Percentiles rank a stretch among this genome's conserved stretches.
Conservation (phyloP, 2,888 invertebrate genomes). For the Mayetiola destructor region DNA sequence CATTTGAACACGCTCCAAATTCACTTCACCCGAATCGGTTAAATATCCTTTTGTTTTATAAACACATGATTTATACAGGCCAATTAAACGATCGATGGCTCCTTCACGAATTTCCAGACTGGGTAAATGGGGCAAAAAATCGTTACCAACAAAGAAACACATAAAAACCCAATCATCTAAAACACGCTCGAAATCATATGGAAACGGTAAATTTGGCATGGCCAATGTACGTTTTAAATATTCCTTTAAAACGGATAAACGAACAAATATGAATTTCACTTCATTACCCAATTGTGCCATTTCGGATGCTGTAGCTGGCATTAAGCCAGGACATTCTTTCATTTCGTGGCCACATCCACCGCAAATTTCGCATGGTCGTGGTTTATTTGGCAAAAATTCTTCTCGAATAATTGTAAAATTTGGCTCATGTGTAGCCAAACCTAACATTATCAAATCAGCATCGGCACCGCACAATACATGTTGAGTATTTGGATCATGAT, state of each 20-base stretch:
- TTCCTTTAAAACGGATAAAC: slow-evolving; percentile 84
- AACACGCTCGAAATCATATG: slow-evolving; percentile 84
- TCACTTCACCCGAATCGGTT: slow-evolving; percentile 88
- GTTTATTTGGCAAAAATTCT: slow-evolving; percentile 96
- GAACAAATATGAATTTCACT: slow-evolving; percentile 80
- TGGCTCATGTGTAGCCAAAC: slow-evolving; percentile 95
- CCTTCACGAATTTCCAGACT: slow-evolving; percentile 94
- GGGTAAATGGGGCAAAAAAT: slow-evolving; percentile 95
- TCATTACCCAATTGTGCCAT: slow-evolving; percentile 50
- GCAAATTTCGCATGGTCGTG: slow-evolving; percentile 90
- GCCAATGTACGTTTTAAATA: slow-evolving; percentile 76
- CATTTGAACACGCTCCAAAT: slow-evolving; percentile 82
- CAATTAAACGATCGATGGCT: slow-evolving; percentile 87
- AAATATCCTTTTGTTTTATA: slow-evolving; percentile 91
- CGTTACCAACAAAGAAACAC: slow-evolving; percentile 99
- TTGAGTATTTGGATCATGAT: slow-evolving; percentile 94
- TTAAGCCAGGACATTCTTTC: slow-evolving; percentile 76
- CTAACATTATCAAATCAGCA: slow-evolving; percentile 95
- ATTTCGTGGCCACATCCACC: slow-evolving; percentile 82
- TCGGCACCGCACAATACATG: slow-evolving; percentile 98
- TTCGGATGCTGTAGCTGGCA: slow-evolving; percentile 43
- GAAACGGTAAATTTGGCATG: slow-evolving; percentile 87
- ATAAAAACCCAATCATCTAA: slow-evolving; percentile 97
- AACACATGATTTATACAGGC: slow-evolving; percentile 85
- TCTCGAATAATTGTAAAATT: slow-evolving; percentile 98